phyloP scores from a whole-genome alignment of 2,113 vertebrate species.

The Megaceryle maxima region DNA sequence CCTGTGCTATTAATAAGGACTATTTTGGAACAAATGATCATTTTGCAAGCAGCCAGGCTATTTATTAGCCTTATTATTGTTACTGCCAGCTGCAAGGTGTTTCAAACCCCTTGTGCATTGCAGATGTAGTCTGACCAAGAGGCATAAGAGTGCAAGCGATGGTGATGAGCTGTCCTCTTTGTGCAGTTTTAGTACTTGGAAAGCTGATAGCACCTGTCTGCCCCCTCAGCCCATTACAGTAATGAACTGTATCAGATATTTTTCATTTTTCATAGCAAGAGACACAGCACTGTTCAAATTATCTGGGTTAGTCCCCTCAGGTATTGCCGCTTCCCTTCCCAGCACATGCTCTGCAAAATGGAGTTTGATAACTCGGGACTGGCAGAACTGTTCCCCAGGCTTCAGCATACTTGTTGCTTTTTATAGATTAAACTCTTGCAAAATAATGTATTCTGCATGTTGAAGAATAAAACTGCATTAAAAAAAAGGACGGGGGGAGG shows the following conservation, averaged over 20 bases:
- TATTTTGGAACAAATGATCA: neutral
- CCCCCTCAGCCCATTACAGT: rapidly evolving
- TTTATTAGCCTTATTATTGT: neutral
- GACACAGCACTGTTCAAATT: neutral
- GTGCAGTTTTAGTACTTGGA: neutral
- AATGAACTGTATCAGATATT: neutral
- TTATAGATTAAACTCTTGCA: neutral
- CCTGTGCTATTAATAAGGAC: constrained; percentile 22
- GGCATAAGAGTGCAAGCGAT: rapidly evolving
- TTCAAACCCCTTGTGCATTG: rapidly evolving
- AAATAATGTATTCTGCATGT: neutral
- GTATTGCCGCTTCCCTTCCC: neutral
- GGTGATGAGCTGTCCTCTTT: neutral
- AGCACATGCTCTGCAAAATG: rapidly evolving
- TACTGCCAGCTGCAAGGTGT: constrained; percentile 9
- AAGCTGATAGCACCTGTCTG: neutral
- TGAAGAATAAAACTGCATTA: neutral
- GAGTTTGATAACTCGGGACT: neutral
- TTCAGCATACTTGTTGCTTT: neutral
- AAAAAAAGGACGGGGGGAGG: neutral
- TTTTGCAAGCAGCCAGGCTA: neutral
- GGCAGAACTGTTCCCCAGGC: neutral
- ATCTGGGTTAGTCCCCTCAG: constrained; percentile 19
- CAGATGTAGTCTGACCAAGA: neutral
- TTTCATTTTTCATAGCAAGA: neutral